Percentiles rank a stretch among this genome's conserved stretches.
These are phyloP conservation scores for Drosophila baimaii DNA, from an alignment of 1,140 invertebrate genomes.

Conservation along the genomic window DNA sequence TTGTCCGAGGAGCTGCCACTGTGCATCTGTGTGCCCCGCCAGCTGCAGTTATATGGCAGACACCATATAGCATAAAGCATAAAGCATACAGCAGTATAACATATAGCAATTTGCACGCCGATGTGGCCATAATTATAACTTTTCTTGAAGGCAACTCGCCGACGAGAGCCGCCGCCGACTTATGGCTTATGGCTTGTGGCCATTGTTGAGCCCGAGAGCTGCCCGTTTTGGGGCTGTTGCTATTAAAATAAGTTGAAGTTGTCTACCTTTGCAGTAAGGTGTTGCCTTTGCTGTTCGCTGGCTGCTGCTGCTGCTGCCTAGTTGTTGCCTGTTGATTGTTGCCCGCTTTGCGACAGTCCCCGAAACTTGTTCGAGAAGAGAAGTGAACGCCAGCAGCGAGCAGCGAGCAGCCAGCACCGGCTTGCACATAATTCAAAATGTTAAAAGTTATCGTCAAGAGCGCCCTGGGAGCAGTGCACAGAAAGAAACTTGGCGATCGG, in stretches of 20 bases:
- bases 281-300: slow-evolving; percentile 33
- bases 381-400: slow-evolving; percentile 61
- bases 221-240: slow-evolving; percentile 64
- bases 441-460: slow-evolving; percentile 83
- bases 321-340: slow-evolving; percentile 8
- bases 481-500: neutral
- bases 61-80: slow-evolving; percentile 1
- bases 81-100: neutral
- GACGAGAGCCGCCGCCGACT: slow-evolving; percentile 14
- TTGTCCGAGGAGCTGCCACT: slow-evolving; percentile 19
- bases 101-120: slow-evolving; percentile 35
- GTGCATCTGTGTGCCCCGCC: neutral
- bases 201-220: slow-evolving; percentile 39
- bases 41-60: slow-evolving; percentile 14
- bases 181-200: slow-evolving; percentile 32
- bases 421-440: slow-evolving; percentile 81
- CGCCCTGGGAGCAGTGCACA: slow-evolving; percentile 39
- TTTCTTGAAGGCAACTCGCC: slow-evolving; percentile 55
- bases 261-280: slow-evolving; percentile 76
- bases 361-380: slow-evolving; percentile 69
- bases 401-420: slow-evolving; percentile 27
- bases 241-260: slow-evolving; percentile 83
- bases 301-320: slow-evolving; percentile 8
- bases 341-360: slow-evolving; percentile 38
- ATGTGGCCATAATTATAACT: slow-evolving; percentile 67